Base-by-base conservation (phyloP, 2,113 vertebrate species). In the Salvelinus namaycush region DNA sequence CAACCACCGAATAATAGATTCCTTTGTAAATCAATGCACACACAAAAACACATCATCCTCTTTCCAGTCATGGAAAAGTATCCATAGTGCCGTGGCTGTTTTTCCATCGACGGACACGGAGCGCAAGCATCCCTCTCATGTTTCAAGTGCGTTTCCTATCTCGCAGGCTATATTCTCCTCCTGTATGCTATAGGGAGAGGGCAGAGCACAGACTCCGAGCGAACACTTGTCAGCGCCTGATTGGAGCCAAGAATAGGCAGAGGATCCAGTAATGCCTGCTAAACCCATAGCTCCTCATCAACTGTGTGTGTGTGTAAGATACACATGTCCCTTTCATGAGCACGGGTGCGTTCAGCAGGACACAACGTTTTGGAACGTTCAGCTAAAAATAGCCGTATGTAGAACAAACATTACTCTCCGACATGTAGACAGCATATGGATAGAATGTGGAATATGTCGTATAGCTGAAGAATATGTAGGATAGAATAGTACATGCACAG, bases 231-330 rank as follows among this genome's bases (percentile, higher is more conserved):
- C 86, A 81, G 59, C 79, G 54, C 69, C 78, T 71, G 81, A 81
- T 79, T 66, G 75, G 62, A 59, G 79, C 88, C 85, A 86, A 90
- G 86, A 92, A 90, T 89, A 90, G 88, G 76, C 64, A 5, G 65
- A 80, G 75, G 76, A 84, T 34, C 83, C 83, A 89, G 83, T 89
- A 87, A 87, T 83, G 80, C 87, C 83, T 66, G 79, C 86, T 84
- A 86, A 90, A 87, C 80, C 88, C 80, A 79, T 62, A 80, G 78
- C 8, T 68, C 11, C 67, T 73, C 77, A 82, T 73, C 48, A 44
- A 44, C 39, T 44, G 39, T 44, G 39, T 44, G 79, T 48, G 64
- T 51, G 76, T 72, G 65, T 16, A 54, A 54, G 51, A 54, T 54
- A 54, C 14, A 1, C 1, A 44, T 44, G 39, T 2, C 39, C 39